Percentiles rank a stretch among this genome's conserved stretches.
These are phyloP conservation scores for Galerucella pusilla DNA, from an alignment of 2,888 invertebrate genomes.

Conservation along the genomic window DNA sequence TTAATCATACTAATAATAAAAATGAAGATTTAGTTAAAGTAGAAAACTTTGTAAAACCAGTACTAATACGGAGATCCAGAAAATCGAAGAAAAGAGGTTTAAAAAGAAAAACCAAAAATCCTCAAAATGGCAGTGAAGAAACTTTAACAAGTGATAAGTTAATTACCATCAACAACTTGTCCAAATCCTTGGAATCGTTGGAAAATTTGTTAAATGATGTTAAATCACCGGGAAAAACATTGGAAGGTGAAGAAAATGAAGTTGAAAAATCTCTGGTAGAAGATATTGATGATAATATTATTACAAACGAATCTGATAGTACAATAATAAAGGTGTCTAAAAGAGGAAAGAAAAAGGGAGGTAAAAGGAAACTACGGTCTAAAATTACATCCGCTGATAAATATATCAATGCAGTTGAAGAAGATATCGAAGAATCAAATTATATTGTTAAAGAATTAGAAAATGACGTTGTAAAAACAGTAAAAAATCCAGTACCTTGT, in stretches of 20 bases:
- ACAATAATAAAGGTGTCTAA: conserved; percentile 3
- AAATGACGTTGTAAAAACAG: background rate
- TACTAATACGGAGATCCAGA: background rate
- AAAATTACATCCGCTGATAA: background rate
- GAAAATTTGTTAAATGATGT: background rate
- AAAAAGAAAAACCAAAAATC: conserved; percentile 8
- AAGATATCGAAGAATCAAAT: background rate
- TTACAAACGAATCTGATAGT: background rate
- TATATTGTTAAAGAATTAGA: background rate
- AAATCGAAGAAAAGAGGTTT: conserved; percentile 4
- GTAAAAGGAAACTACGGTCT: background rate
- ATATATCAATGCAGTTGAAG: background rate
- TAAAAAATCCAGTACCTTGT: background rate
- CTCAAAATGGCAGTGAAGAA: background rate
- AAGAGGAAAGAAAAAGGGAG: conserved; percentile 14
- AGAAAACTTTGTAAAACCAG: background rate
- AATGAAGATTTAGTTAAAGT: conserved; percentile 10
- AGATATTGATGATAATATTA: background rate
- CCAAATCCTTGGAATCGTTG: background rate
- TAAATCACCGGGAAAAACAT: background rate
- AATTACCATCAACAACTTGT: background rate
- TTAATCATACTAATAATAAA: background rate
- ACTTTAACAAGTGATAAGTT: background rate
- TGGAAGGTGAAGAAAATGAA: background rate
- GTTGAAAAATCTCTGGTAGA: background rate